Percentiles rank a stretch among this genome's conserved stretches.
Evolutionary conservation across 1,140 invertebrate genomes (phyloP).

Genomic region (Ceratosolen solmsi): DNA sequence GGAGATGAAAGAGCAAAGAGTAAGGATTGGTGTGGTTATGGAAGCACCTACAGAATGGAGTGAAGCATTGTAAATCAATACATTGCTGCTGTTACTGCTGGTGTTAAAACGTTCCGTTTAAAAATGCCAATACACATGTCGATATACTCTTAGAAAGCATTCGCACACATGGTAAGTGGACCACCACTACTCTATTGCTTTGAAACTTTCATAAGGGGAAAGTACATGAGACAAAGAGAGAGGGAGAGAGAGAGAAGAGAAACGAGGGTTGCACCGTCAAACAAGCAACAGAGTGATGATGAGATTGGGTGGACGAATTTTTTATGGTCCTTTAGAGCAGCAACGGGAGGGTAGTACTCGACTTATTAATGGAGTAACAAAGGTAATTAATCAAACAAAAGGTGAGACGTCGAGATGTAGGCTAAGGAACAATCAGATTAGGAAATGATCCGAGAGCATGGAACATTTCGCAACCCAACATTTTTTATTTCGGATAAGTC

Average conservation of each 20-base stretch:
- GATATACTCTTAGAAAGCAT: not conserved
- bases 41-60: constrained; percentile 64
- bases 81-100: constrained; percentile 57
- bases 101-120: constrained; percentile 16
- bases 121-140: constrained; percentile 37
- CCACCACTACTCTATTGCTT: not conserved
- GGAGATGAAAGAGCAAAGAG: constrained; percentile 53
- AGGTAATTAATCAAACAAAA: constrained; percentile 49
- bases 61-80: constrained; percentile 70
- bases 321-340: constrained; percentile 21
- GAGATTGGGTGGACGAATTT: not conserved
- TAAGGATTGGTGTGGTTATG: constrained; percentile 61
- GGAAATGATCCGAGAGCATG: no score
- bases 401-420: no score
- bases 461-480: no score
- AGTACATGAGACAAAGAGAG: not conserved
- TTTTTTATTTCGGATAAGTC: no score
- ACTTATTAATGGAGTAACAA: constrained; percentile 43
- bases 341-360: constrained; percentile 8
- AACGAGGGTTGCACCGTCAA: not conserved
- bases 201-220: not conserved
- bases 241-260: not conserved
- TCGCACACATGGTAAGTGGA: not conserved
- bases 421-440: no score
- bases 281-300: not conserved